Evolutionary conservation across 1,140 invertebrate genomes (phyloP).

Genomic region (Lordiphosa mommai): DNA sequence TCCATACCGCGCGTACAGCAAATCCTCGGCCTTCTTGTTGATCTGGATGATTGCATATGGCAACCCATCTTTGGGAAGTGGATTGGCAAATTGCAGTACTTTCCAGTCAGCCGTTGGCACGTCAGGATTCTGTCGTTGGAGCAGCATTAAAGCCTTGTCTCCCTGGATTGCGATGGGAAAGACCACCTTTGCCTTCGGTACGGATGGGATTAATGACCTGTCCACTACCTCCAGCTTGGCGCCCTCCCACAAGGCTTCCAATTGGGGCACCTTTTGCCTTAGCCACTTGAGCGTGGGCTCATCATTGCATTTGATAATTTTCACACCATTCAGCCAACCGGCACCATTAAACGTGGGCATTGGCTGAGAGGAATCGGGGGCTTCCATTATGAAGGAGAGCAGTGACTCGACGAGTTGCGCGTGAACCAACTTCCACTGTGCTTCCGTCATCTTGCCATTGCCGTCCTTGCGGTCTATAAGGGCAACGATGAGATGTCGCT

Average conservation of each 20-base stretch:
- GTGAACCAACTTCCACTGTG: not conserved
- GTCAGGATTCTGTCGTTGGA: not conserved
- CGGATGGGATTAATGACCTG: not conserved
- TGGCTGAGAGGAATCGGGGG: not conserved
- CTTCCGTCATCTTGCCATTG: not conserved
- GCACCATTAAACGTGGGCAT: constrained; percentile 1
- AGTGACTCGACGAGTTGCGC: not conserved
- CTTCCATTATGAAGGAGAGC: not conserved
- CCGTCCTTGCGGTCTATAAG: not conserved
- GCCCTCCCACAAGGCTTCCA: too few relatives aligned
- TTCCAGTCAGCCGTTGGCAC: not conserved
- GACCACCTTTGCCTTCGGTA: not conserved
- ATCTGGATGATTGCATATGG: too few relatives aligned
- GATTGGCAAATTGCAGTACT: too few relatives aligned
- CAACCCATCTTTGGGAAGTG: too few relatives aligned
- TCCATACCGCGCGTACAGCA: not conserved
- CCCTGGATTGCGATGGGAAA: not conserved
- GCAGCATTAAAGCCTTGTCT: not conserved
- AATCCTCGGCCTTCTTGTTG: not conserved
- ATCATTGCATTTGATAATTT: not conserved
- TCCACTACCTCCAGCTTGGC: not conserved
- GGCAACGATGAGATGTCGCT: not conserved
- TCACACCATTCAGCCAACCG: not conserved
- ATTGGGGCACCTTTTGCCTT: too few relatives aligned
- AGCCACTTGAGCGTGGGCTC: too few relatives aligned